Evolutionary conservation across 35 echinoderm and acorn worm genomes (phyloP).

Genomic region (Hemicentrotus pulcherrimus): DNA sequence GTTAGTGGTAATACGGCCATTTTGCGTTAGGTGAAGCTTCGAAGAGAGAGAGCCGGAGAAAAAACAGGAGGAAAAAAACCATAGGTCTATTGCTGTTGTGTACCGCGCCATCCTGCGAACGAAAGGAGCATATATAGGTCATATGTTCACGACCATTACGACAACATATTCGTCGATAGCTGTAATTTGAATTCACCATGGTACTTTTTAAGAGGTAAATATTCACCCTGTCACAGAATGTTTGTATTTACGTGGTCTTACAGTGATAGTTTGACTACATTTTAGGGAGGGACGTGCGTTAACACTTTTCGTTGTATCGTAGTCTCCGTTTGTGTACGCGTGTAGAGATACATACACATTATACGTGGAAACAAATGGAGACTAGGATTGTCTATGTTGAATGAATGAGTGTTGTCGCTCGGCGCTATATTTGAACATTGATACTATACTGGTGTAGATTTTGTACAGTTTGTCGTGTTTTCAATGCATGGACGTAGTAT

Average conservation of each 20-base stretch:
- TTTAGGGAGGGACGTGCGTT: background rate
- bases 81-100: background rate
- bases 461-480: background rate
- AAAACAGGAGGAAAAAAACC: background rate
- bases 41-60: background rate
- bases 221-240: background rate
- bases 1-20: background rate
- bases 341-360: background rate
- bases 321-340: background rate
- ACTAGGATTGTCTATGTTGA: background rate
- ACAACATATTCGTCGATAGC: background rate
- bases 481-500: background rate
- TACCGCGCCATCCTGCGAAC: background rate
- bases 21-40: background rate
- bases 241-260: background rate
- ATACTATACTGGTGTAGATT: background rate
- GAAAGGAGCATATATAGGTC: background rate
- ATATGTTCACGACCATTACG: background rate
- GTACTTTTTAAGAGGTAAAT: background rate
- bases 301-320: background rate
- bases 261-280: background rate
- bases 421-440: constrained; percentile 38
- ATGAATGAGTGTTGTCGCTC: constrained; percentile 20
- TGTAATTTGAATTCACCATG: background rate
- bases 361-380: constrained; percentile 24